These are phyloP conservation scores for Euplagia quadripunctaria DNA, from an alignment of 2,888 invertebrate species.

Conservation along the genomic window DNA sequence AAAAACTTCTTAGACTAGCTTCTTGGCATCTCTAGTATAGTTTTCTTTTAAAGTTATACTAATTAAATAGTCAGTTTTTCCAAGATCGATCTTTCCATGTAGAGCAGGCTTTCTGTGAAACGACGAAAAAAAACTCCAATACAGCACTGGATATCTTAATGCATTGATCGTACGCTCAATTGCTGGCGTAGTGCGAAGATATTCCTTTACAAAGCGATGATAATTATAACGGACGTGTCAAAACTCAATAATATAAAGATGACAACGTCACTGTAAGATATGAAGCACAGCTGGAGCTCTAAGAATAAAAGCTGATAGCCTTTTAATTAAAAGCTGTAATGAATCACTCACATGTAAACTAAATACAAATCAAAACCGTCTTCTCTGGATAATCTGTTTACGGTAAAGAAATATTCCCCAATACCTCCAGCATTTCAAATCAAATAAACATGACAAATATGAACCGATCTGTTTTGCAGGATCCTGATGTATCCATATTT, in stretches of 20 bases:
- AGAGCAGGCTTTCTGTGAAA: not conserved
- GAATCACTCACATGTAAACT: slow-evolving; percentile 40
- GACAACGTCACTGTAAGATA: slow-evolving; percentile 44
- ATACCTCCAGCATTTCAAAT: slow-evolving; percentile 42
- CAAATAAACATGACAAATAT: slow-evolving; percentile 55
- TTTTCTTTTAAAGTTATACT: not conserved
- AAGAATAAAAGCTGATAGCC: slow-evolving; percentile 49
- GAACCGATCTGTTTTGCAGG: slow-evolving; percentile 42
- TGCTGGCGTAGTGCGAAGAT: slow-evolving; percentile 11
- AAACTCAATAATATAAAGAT: slow-evolving; percentile 31
- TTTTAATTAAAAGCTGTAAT: slow-evolving; percentile 46
- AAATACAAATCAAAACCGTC: slow-evolving; percentile 40
- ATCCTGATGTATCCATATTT: slow-evolving; percentile 42
- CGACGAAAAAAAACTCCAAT: not conserved
- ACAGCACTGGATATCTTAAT: not conserved
- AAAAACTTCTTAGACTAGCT: not conserved
- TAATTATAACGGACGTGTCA: slow-evolving; percentile 35
- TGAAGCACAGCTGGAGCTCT: slow-evolving; percentile 43
- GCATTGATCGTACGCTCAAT: not conserved
- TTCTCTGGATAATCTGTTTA: slow-evolving; percentile 36
- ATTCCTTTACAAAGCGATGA: slow-evolving; percentile 19
- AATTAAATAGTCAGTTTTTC: slow-evolving; percentile 7
- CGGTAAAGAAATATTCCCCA: slow-evolving; percentile 31
- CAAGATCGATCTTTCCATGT: not conserved
- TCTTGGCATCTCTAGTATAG: not conserved